phyloP scores from a whole-genome alignment of 2,888 invertebrate genomes.

The Sympetrum striolatum region DNA sequence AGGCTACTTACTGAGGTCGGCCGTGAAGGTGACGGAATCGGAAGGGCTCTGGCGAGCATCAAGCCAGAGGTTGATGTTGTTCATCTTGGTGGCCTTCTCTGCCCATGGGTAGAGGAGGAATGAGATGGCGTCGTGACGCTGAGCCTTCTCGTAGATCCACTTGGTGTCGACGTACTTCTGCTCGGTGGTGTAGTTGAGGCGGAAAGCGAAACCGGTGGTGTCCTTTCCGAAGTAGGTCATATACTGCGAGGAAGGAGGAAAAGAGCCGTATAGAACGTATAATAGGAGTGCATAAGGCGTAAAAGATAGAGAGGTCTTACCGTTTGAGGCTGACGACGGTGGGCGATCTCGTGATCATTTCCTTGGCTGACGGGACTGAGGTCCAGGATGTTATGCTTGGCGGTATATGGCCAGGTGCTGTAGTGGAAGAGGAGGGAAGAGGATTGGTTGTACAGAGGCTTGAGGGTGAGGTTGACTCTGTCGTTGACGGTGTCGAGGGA shows the following conservation, averaged over 20 bases:
- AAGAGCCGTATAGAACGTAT: neutral
- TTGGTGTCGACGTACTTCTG: conserved; percentile 59
- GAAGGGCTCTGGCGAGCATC: conserved; percentile 61
- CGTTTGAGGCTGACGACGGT: conserved; percentile 49
- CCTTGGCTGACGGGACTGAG: conserved; percentile 63
- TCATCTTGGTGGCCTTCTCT: conserved; percentile 60
- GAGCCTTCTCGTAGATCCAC: conserved; percentile 54
- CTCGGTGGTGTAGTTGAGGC: conserved; percentile 64
- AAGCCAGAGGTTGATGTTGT: conserved; percentile 63
- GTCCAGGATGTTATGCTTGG: conserved; percentile 65
- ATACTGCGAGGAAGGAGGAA: neutral
- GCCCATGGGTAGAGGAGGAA: conserved; percentile 54
- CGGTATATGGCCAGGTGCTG: conserved; percentile 71
- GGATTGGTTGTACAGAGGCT: conserved; percentile 62
- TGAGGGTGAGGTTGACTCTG: conserved; percentile 61
- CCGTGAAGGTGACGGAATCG: conserved; percentile 60
- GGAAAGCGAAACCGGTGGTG: conserved; percentile 64
- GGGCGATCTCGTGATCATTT: conserved; percentile 51
- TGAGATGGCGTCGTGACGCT: conserved; percentile 53
- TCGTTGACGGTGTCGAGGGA: conserved; percentile 62
- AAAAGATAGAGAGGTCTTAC: conserved; percentile 45
- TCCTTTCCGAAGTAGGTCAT: conserved; percentile 49
- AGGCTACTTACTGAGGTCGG: conserved; percentile 55
- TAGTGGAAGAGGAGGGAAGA: conserved; percentile 65
- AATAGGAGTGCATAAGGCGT: neutral